Percentiles rank a stretch among this genome's conserved stretches.
phyloP scores from a whole-genome alignment of 1,140 invertebrate genomes.

The Zaprionus vittiger region DNA sequence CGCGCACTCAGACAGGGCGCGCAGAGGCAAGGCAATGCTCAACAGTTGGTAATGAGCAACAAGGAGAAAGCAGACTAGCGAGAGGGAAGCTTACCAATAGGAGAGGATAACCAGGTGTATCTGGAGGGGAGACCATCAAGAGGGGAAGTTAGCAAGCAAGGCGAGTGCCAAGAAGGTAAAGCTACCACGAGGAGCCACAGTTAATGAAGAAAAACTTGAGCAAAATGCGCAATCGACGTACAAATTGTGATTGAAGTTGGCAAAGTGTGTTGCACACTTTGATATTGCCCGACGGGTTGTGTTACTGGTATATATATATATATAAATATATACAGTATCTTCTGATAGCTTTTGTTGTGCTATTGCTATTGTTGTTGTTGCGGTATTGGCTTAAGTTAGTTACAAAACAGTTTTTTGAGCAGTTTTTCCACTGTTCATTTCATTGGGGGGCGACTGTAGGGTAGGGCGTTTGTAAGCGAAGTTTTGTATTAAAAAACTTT shows the following conservation, averaged over 20 bases:
- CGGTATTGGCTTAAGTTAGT: conserved; percentile 56
- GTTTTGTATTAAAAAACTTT: conserved; percentile 79
- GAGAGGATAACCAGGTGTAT: not conserved
- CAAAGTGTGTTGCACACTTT: conserved; percentile 31
- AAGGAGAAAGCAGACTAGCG: not conserved
- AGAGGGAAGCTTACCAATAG: not conserved
- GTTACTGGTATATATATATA: conserved; percentile 5
- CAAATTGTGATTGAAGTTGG: conserved; percentile 48
- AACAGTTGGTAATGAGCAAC: not conserved
- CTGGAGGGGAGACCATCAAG: not conserved
- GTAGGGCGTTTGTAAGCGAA: conserved; percentile 34
- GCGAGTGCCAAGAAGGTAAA: no score
- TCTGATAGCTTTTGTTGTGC: conserved; percentile 59
- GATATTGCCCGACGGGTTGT: conserved; percentile 10
- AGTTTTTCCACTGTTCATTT: conserved; percentile 20
- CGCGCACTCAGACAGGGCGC: conserved; percentile 37
- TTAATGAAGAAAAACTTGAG: conserved; percentile 9
- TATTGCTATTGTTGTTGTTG: conserved; percentile 28
- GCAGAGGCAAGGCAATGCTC: not conserved
- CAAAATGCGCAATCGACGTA: conserved; percentile 29
- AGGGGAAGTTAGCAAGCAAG: not conserved
- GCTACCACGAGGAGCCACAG: not conserved
- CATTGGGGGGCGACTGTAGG: not conserved
- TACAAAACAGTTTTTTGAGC: conserved; percentile 33
- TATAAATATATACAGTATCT: conserved; percentile 14